Conservation (phyloP, 2,888 invertebrate genomes). For the Apamea epomidion region DNA sequence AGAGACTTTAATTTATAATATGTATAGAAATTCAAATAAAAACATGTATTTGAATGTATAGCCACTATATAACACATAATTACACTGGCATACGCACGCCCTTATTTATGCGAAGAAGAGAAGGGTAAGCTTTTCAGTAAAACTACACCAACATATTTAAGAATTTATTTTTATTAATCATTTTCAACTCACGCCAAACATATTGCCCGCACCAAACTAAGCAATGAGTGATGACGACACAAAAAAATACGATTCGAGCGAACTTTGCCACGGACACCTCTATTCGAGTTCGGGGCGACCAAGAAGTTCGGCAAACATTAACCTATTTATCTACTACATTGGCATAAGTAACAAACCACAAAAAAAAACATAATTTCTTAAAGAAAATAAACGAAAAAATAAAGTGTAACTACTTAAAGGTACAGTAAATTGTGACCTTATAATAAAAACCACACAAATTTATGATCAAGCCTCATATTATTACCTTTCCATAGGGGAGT, state of each 20-base stretch:
- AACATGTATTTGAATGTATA: neutral
- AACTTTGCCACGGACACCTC: neutral
- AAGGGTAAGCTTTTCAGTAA: neutral
- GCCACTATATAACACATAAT: neutral
- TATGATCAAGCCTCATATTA: slow-evolving; percentile 2
- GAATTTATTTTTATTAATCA: slow-evolving; percentile 44
- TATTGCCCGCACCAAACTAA: neutral
- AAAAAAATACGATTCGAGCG: neutral
- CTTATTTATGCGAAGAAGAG: neutral
- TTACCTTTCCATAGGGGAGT: neutral
- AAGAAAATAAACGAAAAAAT: slow-evolving; percentile 11
- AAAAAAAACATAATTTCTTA: slow-evolving; percentile 31
- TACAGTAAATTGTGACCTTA: slow-evolving; percentile 21
- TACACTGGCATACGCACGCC: too few species aligned
- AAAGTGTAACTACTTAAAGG: slow-evolving; percentile 8
- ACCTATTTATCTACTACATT: slow-evolving; percentile 21
- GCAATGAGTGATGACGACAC: neutral
- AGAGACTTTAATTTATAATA: too few species aligned
- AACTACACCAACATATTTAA: neutral
- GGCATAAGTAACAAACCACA: slow-evolving; percentile 10
- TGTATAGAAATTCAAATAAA: too few species aligned
- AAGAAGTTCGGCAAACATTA: neutral
- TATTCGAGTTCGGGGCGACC: neutral
- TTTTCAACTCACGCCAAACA: slow-evolving; percentile 7
- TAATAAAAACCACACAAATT: neutral